Conservation (phyloP, 2,888 invertebrate species). For the Chloroclystis v-ata region DNA sequence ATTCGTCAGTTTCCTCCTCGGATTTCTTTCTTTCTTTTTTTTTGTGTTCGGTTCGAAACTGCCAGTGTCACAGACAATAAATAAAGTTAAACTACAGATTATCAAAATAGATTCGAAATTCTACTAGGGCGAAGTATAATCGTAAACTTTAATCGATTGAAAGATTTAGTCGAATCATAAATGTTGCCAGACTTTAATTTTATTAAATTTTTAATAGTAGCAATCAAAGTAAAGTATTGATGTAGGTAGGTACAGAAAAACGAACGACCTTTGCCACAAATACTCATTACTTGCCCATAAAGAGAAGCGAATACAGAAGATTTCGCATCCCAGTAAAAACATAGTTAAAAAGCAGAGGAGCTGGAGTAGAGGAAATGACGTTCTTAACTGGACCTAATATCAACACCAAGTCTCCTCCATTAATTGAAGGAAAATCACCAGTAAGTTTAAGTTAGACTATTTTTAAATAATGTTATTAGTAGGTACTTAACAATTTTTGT, state of each 20-base stretch:
- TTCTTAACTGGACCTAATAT: constrained; percentile 9
- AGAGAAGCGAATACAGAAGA: too few relatives aligned
- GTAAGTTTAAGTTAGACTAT: constrained; percentile 5
- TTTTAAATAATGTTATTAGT: background rate
- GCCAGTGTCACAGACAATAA: constrained; percentile 3
- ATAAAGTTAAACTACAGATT: constrained; percentile 2
- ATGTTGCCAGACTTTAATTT: background rate
- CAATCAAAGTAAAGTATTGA: constrained; percentile 1
- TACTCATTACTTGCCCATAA: too few relatives aligned
- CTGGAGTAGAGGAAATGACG: constrained; percentile 12
- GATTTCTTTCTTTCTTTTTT: constrained; percentile 48
- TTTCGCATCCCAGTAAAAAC: too few relatives aligned
- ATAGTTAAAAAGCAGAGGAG: too few relatives aligned
- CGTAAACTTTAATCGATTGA: too few relatives aligned
- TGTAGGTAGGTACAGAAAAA: background rate
- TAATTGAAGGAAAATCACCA: constrained; percentile 3
- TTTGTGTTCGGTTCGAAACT: constrained; percentile 30
- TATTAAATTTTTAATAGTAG: background rate
- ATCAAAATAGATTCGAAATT: background rate
- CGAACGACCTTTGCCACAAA: too few relatives aligned
- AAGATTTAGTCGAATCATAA: background rate
- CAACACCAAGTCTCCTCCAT: constrained; percentile 2
- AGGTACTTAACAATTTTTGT: too few relatives aligned
- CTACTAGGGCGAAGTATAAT: too few relatives aligned
- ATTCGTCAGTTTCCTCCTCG: constrained; percentile 57